Conservation (phyloP, 2,888 invertebrate genomes). For the Apocheima hispidaria region DNA sequence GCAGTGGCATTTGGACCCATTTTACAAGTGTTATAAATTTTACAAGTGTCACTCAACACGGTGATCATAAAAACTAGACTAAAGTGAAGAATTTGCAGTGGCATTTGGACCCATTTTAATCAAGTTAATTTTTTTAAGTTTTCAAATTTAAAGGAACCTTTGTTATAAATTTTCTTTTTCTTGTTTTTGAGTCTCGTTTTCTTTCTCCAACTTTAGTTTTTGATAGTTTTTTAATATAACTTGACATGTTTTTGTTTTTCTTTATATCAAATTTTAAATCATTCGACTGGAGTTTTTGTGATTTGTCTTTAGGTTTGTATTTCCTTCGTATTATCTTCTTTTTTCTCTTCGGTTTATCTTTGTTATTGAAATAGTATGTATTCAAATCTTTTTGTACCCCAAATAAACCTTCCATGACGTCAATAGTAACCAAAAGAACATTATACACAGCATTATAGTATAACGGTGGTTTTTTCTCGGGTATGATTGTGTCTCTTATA, state of each 20-base stretch:
- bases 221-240: background rate
- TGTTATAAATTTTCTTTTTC: constrained; percentile 37
- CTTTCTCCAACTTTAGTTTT: background rate
- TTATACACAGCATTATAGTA: constrained; percentile 70
- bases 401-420: constrained; percentile 68
- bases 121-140: background rate
- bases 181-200: constrained; percentile 14
- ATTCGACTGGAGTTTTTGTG: background rate
- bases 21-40: background rate
- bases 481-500: constrained; percentile 49
- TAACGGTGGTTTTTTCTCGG: constrained; percentile 51
- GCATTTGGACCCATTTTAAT: background rate
- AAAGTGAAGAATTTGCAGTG: background rate
- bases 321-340: constrained; percentile 41
- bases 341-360: constrained; percentile 45
- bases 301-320: constrained; percentile 11
- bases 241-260: background rate
- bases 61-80: background rate
- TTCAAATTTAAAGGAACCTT: background rate
- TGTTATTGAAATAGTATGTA: constrained; percentile 50
- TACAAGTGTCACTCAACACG: background rate
- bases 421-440: constrained; percentile 66
- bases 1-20: background rate
- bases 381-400: constrained; percentile 61
- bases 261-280: background rate